These are phyloP conservation scores for Drosophila nannoptera DNA, from an alignment of 1,140 invertebrate genomes.

Conservation along the genomic window DNA sequence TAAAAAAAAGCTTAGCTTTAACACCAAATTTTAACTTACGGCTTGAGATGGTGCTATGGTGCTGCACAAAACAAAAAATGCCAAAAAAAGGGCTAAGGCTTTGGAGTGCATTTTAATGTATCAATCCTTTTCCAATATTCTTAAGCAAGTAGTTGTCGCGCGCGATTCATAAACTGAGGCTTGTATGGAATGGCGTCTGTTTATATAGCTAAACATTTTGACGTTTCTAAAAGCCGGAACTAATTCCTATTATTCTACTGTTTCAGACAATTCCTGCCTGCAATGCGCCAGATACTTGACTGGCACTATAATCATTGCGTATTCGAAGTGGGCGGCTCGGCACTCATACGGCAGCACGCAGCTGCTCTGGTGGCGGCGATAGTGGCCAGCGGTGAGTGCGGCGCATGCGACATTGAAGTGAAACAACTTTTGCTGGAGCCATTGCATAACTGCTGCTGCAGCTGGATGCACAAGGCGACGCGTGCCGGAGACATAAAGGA, in stretches of 20 bases:
- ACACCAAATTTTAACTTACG: conserved; percentile 23
- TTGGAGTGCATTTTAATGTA: conserved; percentile 37
- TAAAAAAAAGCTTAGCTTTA: not conserved
- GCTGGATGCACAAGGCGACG: conserved; percentile 67
- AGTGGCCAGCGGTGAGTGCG: conserved; percentile 57
- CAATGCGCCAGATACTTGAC: conserved; percentile 71
- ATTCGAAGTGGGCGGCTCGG: conserved; percentile 66
- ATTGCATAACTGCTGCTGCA: conserved; percentile 71
- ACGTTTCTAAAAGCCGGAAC: not conserved
- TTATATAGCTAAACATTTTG: conserved; percentile 41
- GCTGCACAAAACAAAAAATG: conserved; percentile 27
- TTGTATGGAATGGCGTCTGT: not conserved
- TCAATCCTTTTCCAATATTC: not conserved
- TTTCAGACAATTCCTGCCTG: conserved; percentile 69
- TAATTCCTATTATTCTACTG: conserved; percentile 56
- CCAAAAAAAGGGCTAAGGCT: conserved; percentile 19
- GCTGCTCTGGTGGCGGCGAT: conserved; percentile 66
- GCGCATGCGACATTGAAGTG: conserved; percentile 51
- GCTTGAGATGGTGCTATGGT: conserved; percentile 20
- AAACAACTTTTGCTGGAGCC: conserved; percentile 52
- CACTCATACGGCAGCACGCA: conserved; percentile 74
- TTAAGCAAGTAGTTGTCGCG: conserved; percentile 1
- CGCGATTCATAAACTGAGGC: conserved; percentile 31
- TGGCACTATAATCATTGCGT: conserved; percentile 76
- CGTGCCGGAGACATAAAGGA: conserved; percentile 48